A percentile compares a stretch with the other conserved stretches of the same genome.
Conservation (phyloP, 2,797 vertebrate genomes). For the Arctocebus calabarensis region DNA sequence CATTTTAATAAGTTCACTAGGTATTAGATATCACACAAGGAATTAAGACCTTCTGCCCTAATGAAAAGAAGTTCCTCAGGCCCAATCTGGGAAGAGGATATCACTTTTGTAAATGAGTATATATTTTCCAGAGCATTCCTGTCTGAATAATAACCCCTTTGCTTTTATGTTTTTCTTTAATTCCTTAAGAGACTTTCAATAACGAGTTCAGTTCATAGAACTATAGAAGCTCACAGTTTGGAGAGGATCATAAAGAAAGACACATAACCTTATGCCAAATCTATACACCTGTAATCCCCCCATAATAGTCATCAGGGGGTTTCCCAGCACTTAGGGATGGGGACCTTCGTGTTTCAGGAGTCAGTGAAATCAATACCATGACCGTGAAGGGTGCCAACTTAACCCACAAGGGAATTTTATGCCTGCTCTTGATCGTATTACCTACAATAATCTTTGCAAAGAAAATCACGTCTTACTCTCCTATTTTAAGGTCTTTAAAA, state of each 20-base stretch:
- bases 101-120: neutral
- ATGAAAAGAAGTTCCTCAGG: neutral
- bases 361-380: neutral
- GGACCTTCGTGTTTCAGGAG: neutral
- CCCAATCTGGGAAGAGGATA: neutral
- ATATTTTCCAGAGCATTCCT: neutral
- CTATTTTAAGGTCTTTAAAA: neutral
- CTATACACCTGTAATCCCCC: neutral
- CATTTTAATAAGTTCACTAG: neutral
- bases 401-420: neutral
- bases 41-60: neutral
- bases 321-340: neutral
- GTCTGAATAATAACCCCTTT: neutral
- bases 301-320: neutral
- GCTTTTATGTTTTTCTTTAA: neutral
- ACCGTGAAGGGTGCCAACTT: neutral
- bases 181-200: slow-evolving; percentile 3
- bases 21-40: neutral
- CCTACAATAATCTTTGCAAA: neutral
- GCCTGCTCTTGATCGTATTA: neutral
- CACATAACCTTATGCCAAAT: neutral
- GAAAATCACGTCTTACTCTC: neutral
- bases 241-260: neutral
- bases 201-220: neutral
- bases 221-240: neutral